Percentiles rank a stretch among this genome's conserved stretches.
Evolutionary conservation across 2,797 vertebrate species (phyloP).

Genomic region (Poecilia wingei): DNA sequence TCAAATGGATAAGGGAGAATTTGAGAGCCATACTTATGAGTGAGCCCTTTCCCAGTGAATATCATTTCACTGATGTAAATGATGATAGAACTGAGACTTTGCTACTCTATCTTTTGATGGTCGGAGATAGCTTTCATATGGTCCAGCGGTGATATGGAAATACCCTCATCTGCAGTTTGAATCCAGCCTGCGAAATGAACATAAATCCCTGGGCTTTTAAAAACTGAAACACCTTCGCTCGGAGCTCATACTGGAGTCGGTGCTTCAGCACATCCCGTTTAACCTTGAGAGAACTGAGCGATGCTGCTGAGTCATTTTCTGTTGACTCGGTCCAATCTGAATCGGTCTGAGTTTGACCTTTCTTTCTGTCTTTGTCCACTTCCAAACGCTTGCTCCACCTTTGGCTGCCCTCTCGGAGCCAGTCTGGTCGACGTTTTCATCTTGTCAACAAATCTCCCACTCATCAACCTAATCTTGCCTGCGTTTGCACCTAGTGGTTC

Average conservation of each 20-base stretch:
- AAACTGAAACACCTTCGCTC: constrained; percentile 48
- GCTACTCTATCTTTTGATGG: constrained; percentile 67
- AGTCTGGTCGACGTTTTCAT: constrained; percentile 61
- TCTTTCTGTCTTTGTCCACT: constrained; percentile 27
- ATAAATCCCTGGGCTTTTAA: constrained; percentile 36
- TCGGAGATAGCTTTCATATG: constrained; percentile 60
- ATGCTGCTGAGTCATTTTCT: constrained; percentile 57
- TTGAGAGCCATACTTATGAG: constrained; percentile 60
- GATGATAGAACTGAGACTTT: constrained; percentile 65
- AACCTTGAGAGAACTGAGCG: constrained; percentile 63
- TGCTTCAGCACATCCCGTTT: constrained; percentile 62
- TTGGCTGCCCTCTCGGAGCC: constrained; percentile 58
- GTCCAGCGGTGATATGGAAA: constrained; percentile 70
- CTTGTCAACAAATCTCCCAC: constrained; percentile 57
- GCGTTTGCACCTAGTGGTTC: constrained; percentile 66
- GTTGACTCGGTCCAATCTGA: constrained; percentile 43
- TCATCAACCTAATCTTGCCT: constrained; percentile 54
- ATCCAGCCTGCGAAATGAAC: constrained; percentile 55
- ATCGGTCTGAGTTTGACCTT: constrained; percentile 36
- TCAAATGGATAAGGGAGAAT: constrained; percentile 54
- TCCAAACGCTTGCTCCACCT: constrained; percentile 27
- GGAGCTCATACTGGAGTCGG: constrained; percentile 41
- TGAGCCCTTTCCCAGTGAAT: constrained; percentile 66
- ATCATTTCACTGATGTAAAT: constrained; percentile 76
- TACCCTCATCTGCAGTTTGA: constrained; percentile 54